Base-by-base conservation (phyloP, 2,888 invertebrate genomes). In the Troides helena region DNA sequence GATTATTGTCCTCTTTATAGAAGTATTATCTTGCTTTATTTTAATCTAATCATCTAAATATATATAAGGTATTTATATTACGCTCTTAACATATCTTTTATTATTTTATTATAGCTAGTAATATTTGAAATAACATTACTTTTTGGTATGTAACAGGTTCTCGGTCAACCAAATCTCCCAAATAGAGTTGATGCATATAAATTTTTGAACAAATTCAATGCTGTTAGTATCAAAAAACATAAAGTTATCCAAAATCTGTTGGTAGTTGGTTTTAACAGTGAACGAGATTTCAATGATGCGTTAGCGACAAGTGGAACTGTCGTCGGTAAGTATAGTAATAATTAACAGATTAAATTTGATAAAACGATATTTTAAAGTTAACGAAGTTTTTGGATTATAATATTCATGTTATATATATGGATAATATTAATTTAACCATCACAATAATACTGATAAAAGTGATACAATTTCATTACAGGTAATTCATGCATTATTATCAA, bases 141-240 rank as follows among this genome's bases (percentile, higher is more conserved):
- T 53, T 53, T 53, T 53, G 17, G n/a, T 53, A 18, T 53, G n/a
- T 14, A 62, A 64, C 73, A 84, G 84, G 70, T 92, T 2, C 72
- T 85, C 57, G 89, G 88, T 14, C 80, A 78, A 8, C 91, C 90
- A 0, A 50, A 68, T 0, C 72, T 92, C 46, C 92, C 92, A 0
- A 83, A 83, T 21, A 82, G 84, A 60, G 80, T 80, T n/a, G 68
- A 76, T 1, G 88, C 90, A 85, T 84, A 85, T 62, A 68, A 74
- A 10, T 92, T 90, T 77, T 77, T 92, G 46, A 76, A 80, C 8
- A 61, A 80, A 7, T 91, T 80, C 75, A 76, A 82, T 18, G 86
- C 89, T 0, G 77, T 76, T n/a, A 78, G 82, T 1, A 85, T 90
- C 21, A 92, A 92, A 75, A 89, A 89, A 68, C 89, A 89, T 72